Evolutionary conservation across 1,140 invertebrate genomes (phyloP).

Genomic region (Drosophila watanabei): DNA sequence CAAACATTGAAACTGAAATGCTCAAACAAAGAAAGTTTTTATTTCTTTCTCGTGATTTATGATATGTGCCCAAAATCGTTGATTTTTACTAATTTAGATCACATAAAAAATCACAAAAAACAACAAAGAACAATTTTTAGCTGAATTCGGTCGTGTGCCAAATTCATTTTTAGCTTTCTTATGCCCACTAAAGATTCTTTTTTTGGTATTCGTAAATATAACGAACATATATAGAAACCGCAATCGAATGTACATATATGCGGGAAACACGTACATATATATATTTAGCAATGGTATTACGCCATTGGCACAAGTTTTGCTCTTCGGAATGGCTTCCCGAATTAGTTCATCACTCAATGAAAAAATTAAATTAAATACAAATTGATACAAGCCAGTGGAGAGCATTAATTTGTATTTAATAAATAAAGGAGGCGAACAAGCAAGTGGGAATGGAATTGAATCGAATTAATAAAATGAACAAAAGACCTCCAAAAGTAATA

Average conservation of each 20-base stretch:
- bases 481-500: neutral
- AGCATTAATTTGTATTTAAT: slow-evolving; percentile 27
- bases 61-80: slow-evolving; percentile 9
- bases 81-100: slow-evolving; percentile 35
- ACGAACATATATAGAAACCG: slow-evolving; percentile 28
- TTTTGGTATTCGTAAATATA: slow-evolving; percentile 23
- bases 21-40: slow-evolving; percentile 26
- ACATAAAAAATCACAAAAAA: neutral
- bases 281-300: slow-evolving; percentile 43
- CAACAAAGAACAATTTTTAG: slow-evolving; percentile 19
- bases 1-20: slow-evolving; percentile 20
- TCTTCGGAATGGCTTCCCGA: slow-evolving; percentile 38
- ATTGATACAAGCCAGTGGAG: slow-evolving; percentile 25
- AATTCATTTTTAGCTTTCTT: slow-evolving; percentile 61
- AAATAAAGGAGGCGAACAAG: neutral
- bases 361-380: slow-evolving; percentile 45
- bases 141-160: slow-evolving; percentile 56
- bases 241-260: slow-evolving; percentile 25
- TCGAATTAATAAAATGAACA: neutral
- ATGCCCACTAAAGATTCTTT: slow-evolving; percentile 36
- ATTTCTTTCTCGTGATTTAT: slow-evolving; percentile 33
- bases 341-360: slow-evolving; percentile 50
- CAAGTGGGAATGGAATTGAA: neutral
- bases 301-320: slow-evolving; percentile 35
- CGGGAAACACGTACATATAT: neutral